Base-by-base conservation (phyloP, 2,888 invertebrate species). In the Tinea pellionella region DNA sequence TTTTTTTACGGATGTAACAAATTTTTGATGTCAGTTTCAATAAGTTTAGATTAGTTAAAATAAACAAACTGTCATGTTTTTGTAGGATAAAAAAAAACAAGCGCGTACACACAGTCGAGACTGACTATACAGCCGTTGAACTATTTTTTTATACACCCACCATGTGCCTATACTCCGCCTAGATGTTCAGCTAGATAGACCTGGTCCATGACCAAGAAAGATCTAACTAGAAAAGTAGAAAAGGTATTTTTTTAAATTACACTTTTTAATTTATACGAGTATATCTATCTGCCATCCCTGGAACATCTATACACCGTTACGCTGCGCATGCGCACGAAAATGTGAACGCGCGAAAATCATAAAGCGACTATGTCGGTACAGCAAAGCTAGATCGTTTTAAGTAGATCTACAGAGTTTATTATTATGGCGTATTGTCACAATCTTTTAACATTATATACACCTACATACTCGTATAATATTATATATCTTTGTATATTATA, bases 311-410 rank as follows among this genome's bases (percentile, higher is more conserved):
- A 66, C 59, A 67, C 77, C 74, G 75, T 76, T 74, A 75, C 66
- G 60, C 51, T n/a, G 61, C 61, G 61, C 56, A 32, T 61, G 61
- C 60, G 58, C 61, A 62, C 58, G 30, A 61, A 53, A 62, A 58
- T 76, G 76, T 77, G 70, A 68, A 70, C 72, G 78, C 75, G 78
- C 76, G 75, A 78, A 79, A 79, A 76, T 77, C 76, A 75, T 78
- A 80, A 79, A 78, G 67, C 67, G 63, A 47, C 47, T 47, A 2
- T n/a, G 47, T 47, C 47, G 37, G 30, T 7, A 7, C 51, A 6
- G 19, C 15, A 51, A 16, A 51, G 37, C 37, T 37, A 37, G 37
- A 37, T 37, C 37, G n/a, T 37, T 37, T n/a, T 12, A 37, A 37
- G 37, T 9, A 37, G 37, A 37, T 37, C 37, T 37, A 37, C 9